Evolutionary conservation across 2,888 invertebrate species (phyloP).

Genomic region (Brenthis daphne): DNA sequence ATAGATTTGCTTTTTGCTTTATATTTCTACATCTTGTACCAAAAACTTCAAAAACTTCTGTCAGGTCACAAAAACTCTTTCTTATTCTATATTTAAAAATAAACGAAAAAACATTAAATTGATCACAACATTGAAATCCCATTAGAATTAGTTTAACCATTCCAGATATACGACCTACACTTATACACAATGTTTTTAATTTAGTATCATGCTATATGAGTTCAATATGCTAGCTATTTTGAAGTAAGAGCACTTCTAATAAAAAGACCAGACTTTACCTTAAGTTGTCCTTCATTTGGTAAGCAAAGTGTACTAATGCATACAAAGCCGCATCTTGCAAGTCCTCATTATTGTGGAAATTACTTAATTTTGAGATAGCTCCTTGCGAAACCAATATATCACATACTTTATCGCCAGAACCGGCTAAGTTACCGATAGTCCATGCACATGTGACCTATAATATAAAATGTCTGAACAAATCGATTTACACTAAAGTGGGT

Average conservation of each 20-base stretch:
- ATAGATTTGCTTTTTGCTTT: too few species aligned
- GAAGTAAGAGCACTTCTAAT: too few species aligned
- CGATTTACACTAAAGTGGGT: too few species aligned
- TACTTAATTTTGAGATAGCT: conserved; percentile 51
- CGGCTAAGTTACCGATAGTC: conserved; percentile 69
- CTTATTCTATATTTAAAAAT: not conserved
- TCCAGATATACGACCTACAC: too few species aligned
- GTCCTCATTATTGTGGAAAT: conserved; percentile 45
- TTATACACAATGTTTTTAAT: too few species aligned
- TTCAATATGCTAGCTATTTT: too few species aligned
- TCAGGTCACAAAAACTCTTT: not conserved
- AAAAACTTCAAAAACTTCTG: too few species aligned
- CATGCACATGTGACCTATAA: conserved; percentile 64
- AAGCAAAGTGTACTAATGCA: conserved; percentile 59
- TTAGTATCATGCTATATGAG: too few species aligned
- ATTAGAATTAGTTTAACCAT: too few species aligned
- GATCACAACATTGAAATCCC: too few species aligned
- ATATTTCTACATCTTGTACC: too few species aligned
- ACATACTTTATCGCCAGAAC: conserved; percentile 50
- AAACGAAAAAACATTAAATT: not conserved
- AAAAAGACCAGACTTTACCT: conserved; percentile 47
- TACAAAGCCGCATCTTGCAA: conserved; percentile 56
- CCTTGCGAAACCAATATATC: conserved; percentile 57
- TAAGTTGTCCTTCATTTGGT: conserved; percentile 54
- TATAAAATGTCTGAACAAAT: not conserved